Evolutionary conservation across 1,140 invertebrate species (phyloP), one percentile per base, ranked within the genome.

Genomic region (Papilio dardanus): DNA sequence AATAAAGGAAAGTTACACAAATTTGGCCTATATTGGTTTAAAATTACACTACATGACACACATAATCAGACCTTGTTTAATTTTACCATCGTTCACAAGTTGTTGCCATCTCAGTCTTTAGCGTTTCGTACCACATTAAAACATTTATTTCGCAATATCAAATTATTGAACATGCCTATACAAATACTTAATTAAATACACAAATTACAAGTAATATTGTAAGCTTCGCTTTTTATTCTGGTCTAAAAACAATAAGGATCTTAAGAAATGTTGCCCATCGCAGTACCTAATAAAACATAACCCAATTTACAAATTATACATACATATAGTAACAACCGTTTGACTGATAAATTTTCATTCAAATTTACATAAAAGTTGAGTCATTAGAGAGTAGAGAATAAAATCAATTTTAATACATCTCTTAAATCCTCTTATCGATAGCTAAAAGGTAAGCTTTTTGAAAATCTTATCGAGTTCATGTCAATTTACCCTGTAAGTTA

Each of bases 41-140:
- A 81, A 77, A 77, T 75, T 79, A 81, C 37, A 54, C 78, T 75
- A 77, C 81, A 86, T 88, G 87, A 82, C 81, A 85, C 83, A 88
- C 78, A 82, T 79, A 83, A n/a, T n/a, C n/a, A 83, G 78, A 77
- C 85, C 81, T 81, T 79, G 69, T 73, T 79, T 76, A 74, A 12
- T 83, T 73, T 80, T 77, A 77, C 58, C 79, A 71, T 82, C 88
- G 81, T 88, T 91, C 88, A 90, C 89, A 90, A 90, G 91, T 83
- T 91, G 89, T 91, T 91, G 81, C 86, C 90, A 74, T 82, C 88
- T 92, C 91, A 92, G 91, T 92, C 91, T 91, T 83, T 87, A 82
- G 75, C 77, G 77, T 87, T 83, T 77, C 83, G 75, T 83, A 84
- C 86, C 81, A 81, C 33, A 68, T 35, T 77, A 77, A 79, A 79